phyloP scores from a whole-genome alignment of 2,888 invertebrate genomes.

The Drosophila limbata region DNA sequence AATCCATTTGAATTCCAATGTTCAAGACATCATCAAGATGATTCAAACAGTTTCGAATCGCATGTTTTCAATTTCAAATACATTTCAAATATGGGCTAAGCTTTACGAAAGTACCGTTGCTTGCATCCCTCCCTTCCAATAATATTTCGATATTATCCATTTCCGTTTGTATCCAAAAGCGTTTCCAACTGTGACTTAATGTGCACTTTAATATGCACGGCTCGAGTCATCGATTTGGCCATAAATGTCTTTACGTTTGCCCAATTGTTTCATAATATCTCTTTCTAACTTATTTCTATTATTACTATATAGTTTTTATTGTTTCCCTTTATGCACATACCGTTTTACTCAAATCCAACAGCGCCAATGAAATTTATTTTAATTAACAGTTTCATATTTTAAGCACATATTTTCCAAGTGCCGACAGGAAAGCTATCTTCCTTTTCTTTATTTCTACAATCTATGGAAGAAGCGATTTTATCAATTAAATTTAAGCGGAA shows the following conservation, averaged over 20 bases:
- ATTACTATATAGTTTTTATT: constrained; percentile 31
- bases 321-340: constrained; percentile 42
- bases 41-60: constrained; percentile 21
- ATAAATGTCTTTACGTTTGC: constrained; percentile 43
- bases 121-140: constrained; percentile 30
- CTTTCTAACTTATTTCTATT: constrained; percentile 38
- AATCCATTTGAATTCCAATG: constrained; percentile 60
- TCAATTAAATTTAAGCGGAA: constrained; percentile 29
- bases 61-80: constrained; percentile 11
- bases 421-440: constrained; percentile 30
- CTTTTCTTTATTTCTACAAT: constrained; percentile 1
- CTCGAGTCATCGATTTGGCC: constrained; percentile 40
- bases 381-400: constrained; percentile 67
- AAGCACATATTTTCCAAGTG: constrained; percentile 48
- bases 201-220: constrained; percentile 61
- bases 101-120: constrained; percentile 47
- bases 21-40: constrained; percentile 40
- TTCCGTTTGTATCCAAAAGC: constrained; percentile 47
- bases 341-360: constrained; percentile 30
- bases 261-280: constrained; percentile 66
- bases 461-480: constrained; percentile 3
- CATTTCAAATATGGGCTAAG: constrained; percentile 8
- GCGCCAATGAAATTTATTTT: constrained; percentile 57
- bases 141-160: constrained; percentile 46
- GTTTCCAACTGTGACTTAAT: constrained; percentile 42